Evolutionary conservation across 2,888 invertebrate species (phyloP), one percentile per base, ranked within the genome.

Genomic region (Diploptera punctata): DNA sequence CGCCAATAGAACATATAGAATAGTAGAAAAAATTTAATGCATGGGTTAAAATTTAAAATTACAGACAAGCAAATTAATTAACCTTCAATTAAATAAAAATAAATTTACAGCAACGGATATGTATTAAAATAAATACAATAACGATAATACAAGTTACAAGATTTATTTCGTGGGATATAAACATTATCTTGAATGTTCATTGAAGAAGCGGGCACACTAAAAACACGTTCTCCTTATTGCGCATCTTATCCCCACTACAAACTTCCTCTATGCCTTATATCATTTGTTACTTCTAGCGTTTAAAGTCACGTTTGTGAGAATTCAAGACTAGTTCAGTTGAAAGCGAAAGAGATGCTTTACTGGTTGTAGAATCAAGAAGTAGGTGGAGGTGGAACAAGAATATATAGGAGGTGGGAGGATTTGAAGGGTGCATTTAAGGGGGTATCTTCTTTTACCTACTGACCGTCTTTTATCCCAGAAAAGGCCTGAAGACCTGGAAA

Each of bases 381-480:
- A 18, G 68, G 38, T 13, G 18, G 16, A 52, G 52, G n/a, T n/a
- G 24, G 33, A 54, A 33, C 18, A n/a, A 49, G 52, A 18, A 13
- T 4, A 7, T 29, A 21, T 1, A 49, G 24, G 49, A 67, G 38
- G 33, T 5, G 38, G 38, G 21, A 21, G 31, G 43, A n/a, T n/a
- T n/a, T 9, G 33, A 54, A 54, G 47, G 60, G 54, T 47, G 57
- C n/a, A n/a, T n/a, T n/a, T 33, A 19, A 18, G 16, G 62, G 33
- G 62, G 31, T 52, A 24, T 4, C 47, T 16, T 47, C 44, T 38
- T 31, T 38, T 52, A 65, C 70, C 70, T 70, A 70, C 70, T 70
- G 70, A 70, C 70, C 70, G 70, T 70, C 49, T 62, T 70, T 62
- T 49, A 44, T 29, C 38, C 49, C 62, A 24, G 21, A 31, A 52